Evolutionary conservation across 2,888 invertebrate species (phyloP), one percentile per base, ranked within the genome.

Genomic region (Sisyra terminalis): DNA sequence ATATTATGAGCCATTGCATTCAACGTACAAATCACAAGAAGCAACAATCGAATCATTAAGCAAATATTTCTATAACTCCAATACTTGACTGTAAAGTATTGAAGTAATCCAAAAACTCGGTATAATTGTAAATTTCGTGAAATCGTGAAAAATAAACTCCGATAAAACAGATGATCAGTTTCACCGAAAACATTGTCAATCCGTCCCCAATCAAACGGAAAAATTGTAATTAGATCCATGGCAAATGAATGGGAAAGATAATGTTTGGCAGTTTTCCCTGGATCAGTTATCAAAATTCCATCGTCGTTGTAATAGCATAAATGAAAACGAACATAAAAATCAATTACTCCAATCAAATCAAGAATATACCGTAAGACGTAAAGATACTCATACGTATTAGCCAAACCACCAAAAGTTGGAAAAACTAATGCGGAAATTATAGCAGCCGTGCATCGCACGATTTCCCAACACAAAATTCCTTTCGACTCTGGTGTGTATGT

Each of bases 251-350:
- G 58, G 11, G 8, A 58, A 5, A 69, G 48, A 52, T 69, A 69
- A 48, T 66, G 57, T 48, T 53, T 61, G 3, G 68, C 67, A 7
- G 67, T 68, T 50, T 64, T 51, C 50, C 64, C 66, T 7, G 68
- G 67, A 52, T 68, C 67, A 44, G 62, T 66, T 45, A 68, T 65
- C 8, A 66, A 52, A 48, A 66, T 65, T 48, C 66, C 66, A 52
- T 66, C 62, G 1, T 58, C 45, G 2, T 67, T 67, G 44, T 67
- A 68, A 48, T 58, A 68, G 7, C 65, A 65, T 9, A 68, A 65
- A 46, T 68, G 68, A 0, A 67, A 53, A 61, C 64, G 65, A 40
- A 68, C 48, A 48, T 66, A 69, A 44, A 66, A 51, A 46, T 40
- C 40, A 15, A 31, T 11, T n/a, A 40, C 13, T 8, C 30, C 40